Evolutionary conservation across 2,888 invertebrate species (phyloP), one percentile per base, ranked within the genome.

Genomic region (Meghimatium bilineatum): DNA sequence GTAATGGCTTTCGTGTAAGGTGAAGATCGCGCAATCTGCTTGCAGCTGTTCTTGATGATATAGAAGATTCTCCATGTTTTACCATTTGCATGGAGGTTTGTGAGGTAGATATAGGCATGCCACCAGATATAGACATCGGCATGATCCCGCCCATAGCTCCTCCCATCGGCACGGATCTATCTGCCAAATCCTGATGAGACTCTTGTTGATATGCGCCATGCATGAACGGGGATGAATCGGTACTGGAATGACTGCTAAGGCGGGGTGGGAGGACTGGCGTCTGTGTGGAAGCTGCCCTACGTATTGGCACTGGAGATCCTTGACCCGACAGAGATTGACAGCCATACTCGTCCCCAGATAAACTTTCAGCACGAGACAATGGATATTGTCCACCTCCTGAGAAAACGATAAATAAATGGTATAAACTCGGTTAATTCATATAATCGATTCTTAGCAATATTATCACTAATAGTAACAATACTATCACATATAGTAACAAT

Each of bases 1-100:
- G 92, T 81, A 93, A 86, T 23, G 93, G 93, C 78, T 92, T 92
- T 75, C 92, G 91, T 14, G 91, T 90, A 76, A 93, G 87, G 80
- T 93, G 92, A 69, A 92, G 87, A 86, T 92, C 91, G 74, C 90
- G 88, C 67, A 91, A 89, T 71, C 91, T 84, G 66, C 90, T 88
- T 29, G 90, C 87, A n/a, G 89, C 85, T 78, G 86, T 44, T 66
- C 82, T 71, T 34, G 77, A 63, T 8, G 84, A 78, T 44, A 79
- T 52, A 12, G 82, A 69, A 8, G 82, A 76, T 2, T 78, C 75
- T 56, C 89, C 87, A 77, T 85, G 85, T 29, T 74, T 79, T 1
- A 52, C 67, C 23, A 79, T 52, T 76, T 76, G 82, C 12, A 79
- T 79, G 75, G 86, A 80, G 12, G 85, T 83, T 36, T 86, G 87